Percentiles rank a stretch among this genome's conserved stretches.
Evolutionary conservation across 2,113 vertebrate species (phyloP).

Genomic region (Leucosticte australis): DNA sequence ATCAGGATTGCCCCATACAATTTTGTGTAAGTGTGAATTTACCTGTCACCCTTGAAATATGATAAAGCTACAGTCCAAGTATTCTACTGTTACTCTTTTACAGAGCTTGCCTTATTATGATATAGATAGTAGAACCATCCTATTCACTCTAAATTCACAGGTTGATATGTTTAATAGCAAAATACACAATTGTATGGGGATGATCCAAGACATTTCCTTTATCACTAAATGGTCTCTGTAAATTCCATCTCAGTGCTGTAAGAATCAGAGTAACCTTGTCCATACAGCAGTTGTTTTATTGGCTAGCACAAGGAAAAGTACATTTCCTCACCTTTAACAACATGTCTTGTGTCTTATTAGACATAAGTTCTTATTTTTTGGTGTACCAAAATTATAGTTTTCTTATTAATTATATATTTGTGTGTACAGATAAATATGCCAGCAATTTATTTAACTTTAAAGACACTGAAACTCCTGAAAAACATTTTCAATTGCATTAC

Average conservation of each 20-base stretch:
- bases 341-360: neutral
- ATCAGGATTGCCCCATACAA: neutral
- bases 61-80: neutral
- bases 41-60: neutral
- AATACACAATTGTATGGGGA: neutral
- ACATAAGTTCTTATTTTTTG: neutral
- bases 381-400: neutral
- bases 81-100: neutral
- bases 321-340: neutral
- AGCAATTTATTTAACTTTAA: neutral
- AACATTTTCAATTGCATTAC: neutral
- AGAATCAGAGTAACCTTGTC: neutral
- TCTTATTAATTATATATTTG: neutral
- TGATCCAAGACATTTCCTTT: neutral
- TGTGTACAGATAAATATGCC: neutral
- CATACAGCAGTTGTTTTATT: neutral
- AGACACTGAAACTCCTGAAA: neutral
- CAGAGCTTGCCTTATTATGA: neutral
- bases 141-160: neutral
- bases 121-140: neutral
- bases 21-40: slow-evolving; percentile 13
- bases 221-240: neutral
- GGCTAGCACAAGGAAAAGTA: neutral
- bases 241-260: neutral
- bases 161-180: neutral